Evolutionary conservation across 2,113 vertebrate genomes (phyloP).

Genomic region (Poicephalus gulielmi): DNA sequence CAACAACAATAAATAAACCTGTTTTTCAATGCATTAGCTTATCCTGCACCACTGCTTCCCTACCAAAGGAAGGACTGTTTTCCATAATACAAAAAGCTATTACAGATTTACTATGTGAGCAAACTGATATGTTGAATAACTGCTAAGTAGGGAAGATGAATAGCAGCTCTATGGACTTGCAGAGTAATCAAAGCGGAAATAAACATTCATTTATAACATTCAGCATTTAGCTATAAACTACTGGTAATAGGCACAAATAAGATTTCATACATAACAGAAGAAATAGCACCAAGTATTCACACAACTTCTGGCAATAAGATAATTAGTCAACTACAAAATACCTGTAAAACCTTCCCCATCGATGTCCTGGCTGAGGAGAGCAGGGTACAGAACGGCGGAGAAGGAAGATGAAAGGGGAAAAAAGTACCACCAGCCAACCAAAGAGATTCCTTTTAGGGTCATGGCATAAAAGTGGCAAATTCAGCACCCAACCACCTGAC

Average conservation of each 20-base stretch:
- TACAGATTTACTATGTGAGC: not conserved
- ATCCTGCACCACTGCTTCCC: not conserved
- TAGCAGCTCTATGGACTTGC: not conserved
- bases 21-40: conserved; percentile 2
- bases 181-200: conserved; percentile 5
- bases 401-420: not conserved
- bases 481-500: not conserved
- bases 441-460: not conserved
- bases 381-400: not conserved
- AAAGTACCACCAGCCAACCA: not conserved
- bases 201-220: not conserved
- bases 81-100: conserved; percentile 15
- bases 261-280: not conserved
- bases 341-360: not conserved
- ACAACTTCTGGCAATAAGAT: not conserved
- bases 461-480: not conserved
- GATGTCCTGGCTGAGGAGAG: not conserved
- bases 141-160: conserved; percentile 20
- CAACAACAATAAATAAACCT: not conserved
- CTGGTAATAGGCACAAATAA: not conserved
- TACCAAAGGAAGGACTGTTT: not conserved
- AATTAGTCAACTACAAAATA: not conserved
- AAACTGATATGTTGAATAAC: conserved; percentile 2
- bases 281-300: not conserved
- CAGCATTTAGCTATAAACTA: not conserved